Conservation (phyloP, 2,888 invertebrate species). For the Eupithecia abbreviata region DNA sequence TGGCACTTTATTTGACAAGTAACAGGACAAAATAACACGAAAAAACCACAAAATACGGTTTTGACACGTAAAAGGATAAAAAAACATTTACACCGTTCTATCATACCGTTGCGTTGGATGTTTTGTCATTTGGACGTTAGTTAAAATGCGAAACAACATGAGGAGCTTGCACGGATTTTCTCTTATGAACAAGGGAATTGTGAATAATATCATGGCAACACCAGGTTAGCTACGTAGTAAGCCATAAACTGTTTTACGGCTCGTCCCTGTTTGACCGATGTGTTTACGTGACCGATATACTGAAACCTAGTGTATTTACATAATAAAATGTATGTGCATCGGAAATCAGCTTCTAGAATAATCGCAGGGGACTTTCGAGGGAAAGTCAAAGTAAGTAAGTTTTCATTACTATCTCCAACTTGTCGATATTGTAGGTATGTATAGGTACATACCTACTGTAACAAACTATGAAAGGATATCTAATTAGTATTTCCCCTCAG, state of each 20-base stretch:
- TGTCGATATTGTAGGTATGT: too few relatives aligned
- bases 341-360: conserved; percentile 31
- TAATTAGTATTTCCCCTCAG: too few relatives aligned
- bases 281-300: conserved; percentile 49
- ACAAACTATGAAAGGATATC: too few relatives aligned
- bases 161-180: not conserved
- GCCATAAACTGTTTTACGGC: conserved; percentile 59
- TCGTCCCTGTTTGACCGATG: conserved; percentile 51
- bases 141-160: not conserved
- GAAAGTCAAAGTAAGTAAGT: not conserved
- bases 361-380: conserved; percentile 9
- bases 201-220: conserved; percentile 7
- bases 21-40: not conserved
- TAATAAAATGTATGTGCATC: conserved; percentile 31
- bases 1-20: not conserved
- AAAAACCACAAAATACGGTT: not conserved
- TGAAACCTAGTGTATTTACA: conserved; percentile 38
- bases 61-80: not conserved
- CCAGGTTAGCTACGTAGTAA: conserved; percentile 34
- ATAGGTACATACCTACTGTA: too few relatives aligned
- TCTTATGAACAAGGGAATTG: not conserved
- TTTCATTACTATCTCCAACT: too few relatives aligned
- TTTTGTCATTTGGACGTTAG: not conserved
- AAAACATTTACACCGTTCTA: not conserved
- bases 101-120: not conserved